Percentiles rank a stretch among this genome's conserved stretches.
These are phyloP conservation scores for Papilio xuthus DNA, from an alignment of 1,140 invertebrate genomes.

Conservation along the genomic window DNA sequence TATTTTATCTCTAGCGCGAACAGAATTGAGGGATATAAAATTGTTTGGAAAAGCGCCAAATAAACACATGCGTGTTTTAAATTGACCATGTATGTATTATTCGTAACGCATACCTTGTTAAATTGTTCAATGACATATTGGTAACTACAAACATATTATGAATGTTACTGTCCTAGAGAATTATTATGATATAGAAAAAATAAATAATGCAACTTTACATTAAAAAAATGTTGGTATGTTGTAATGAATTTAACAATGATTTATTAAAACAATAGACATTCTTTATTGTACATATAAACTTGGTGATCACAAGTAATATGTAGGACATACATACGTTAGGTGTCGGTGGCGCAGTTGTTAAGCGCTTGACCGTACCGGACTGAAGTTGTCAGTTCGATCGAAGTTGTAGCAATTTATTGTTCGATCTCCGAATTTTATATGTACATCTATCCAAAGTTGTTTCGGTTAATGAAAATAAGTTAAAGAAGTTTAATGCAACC, in stretches of 20 bases:
- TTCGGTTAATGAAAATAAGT: too few relatives aligned
- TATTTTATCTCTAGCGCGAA: too few relatives aligned
- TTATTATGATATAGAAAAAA: neutral
- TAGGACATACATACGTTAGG: neutral
- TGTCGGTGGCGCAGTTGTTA: neutral
- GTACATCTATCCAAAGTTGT: too few relatives aligned
- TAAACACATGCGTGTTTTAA: neutral
- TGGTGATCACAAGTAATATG: neutral
- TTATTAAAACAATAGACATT: constrained; percentile 15
- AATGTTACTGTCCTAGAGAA: constrained; percentile 19
- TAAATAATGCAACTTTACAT: neutral
- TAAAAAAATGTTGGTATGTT: constrained; percentile 14
- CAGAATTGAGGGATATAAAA: neutral
- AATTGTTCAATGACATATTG: neutral
- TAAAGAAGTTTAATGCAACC: too few relatives aligned
- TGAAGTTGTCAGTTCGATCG: too few relatives aligned
- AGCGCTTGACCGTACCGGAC: too few relatives aligned
- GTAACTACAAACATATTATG: neutral
- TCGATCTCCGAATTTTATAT: too few relatives aligned
- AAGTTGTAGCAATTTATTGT: too few relatives aligned
- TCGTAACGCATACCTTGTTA: neutral
- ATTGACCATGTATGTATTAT: neutral
- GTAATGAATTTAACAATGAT: constrained; percentile 23
- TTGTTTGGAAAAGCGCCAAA: neutral
- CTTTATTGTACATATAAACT: neutral